Evolutionary conservation across 2,113 vertebrate species (phyloP), one percentile per base, ranked within the genome.

Genomic region (Monopterus albus): DNA sequence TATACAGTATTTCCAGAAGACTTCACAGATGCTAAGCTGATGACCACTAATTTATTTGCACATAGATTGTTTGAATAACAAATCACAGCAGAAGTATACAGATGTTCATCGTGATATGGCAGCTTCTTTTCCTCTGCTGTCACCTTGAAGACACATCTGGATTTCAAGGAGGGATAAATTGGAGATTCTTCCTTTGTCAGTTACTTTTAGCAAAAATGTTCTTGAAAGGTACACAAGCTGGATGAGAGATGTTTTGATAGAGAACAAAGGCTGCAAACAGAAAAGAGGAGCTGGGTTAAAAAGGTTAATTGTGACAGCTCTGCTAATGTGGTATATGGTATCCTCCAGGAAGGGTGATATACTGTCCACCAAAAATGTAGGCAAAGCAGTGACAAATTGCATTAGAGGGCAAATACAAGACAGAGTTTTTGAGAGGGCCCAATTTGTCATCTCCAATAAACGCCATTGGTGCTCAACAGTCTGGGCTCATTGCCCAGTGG

Each of bases 361-460:
- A 43, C 53, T 47, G 1, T 46, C 76, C 75, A 67, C 72, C 63
- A 36, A 62, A 76, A 85, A 83, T 29, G 38, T 4, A 14, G 18
- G 64, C 66, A 26, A 84, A 81, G 69, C 78, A n/a, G 64, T 83
- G 86, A 92, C 88, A 90, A 89, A 91, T 87, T 90, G 66, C 70
- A 81, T 76, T 43, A 75, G 42, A 17, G 49, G 46, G 66, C 61
- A 78, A 88, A 89, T 40, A 31, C 29, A 31, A 31, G 55, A 67
- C 20, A 49, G 69, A 68, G 50, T 82, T 87, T 87, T 83, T 82
- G 77, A 82, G 70, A 87, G 80, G 61, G 69, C 58, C 86, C 80
- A 90, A 92, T 93, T 90, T 93, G 90, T 93, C 90, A 42, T 73
- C 70, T 87, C 72, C 86, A 88, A 92, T 92, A 89, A 92, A 86